Percentiles rank a stretch among this genome's conserved stretches.
phyloP scores from a whole-genome alignment of 2,113 vertebrate genomes.

The Aspiorhynchus laticeps region DNA sequence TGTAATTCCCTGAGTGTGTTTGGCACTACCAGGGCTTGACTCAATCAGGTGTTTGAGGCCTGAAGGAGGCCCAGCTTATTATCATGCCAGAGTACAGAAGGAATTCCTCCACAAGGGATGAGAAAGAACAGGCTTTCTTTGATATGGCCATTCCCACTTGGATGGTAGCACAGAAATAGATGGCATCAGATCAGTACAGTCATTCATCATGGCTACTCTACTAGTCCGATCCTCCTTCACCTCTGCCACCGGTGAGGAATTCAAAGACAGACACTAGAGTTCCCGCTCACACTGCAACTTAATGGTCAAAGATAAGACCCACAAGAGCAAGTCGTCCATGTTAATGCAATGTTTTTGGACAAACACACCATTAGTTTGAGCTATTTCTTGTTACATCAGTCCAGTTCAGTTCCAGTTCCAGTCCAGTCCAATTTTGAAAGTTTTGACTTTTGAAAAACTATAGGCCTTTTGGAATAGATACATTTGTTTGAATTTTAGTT shows the following conservation, averaged over 20 bases:
- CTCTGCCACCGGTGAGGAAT: slow-evolving; percentile 64
- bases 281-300: slow-evolving; percentile 18
- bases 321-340: slow-evolving; percentile 9
- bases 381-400: not conserved
- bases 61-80: slow-evolving; percentile 71
- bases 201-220: slow-evolving; percentile 70
- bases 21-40: slow-evolving; percentile 73
- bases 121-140: slow-evolving; percentile 64
- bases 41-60: slow-evolving; percentile 77
- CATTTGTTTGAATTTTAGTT: not conserved
- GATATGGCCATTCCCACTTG: slow-evolving; percentile 76
- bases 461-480: not conserved
- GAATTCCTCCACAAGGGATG: slow-evolving; percentile 68
- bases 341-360: not conserved
- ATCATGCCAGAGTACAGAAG: slow-evolving; percentile 74
- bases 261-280: slow-evolving; percentile 65
- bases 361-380: not conserved
- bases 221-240: slow-evolving; percentile 69
- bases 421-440: no score
- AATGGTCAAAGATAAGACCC: slow-evolving; percentile 24
- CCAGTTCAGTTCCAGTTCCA: no score
- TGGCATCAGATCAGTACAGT: slow-evolving; percentile 73
- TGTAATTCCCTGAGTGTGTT: slow-evolving; percentile 75
- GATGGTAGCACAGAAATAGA: slow-evolving; percentile 73
- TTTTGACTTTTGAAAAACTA: no score